Evolutionary conservation across 2,888 invertebrate genomes (phyloP).

Genomic region (Eupithecia exiguata): DNA sequence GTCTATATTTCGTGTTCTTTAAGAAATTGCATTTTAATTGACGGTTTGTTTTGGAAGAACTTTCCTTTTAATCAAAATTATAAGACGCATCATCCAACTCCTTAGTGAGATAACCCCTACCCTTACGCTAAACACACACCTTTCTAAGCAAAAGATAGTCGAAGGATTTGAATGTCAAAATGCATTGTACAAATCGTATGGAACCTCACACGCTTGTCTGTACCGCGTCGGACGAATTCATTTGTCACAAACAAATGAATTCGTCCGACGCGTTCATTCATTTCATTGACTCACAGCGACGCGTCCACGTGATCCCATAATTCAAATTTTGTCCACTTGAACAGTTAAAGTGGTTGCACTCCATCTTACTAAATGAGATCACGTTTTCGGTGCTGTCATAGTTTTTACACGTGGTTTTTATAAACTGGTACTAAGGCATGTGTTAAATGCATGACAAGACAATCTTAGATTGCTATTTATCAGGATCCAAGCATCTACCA

Average conservation of each 20-base stretch:
- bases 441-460: neutral
- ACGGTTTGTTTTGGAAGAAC: neutral
- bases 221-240: neutral
- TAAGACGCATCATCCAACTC: neutral
- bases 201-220: neutral
- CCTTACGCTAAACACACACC: neutral
- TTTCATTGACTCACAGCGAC: neutral
- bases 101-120: neutral
- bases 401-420: slow-evolving; percentile 36
- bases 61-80: neutral
- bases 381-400: slow-evolving; percentile 30
- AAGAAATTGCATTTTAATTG: neutral
- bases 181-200: neutral
- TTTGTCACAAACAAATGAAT: neutral
- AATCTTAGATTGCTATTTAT: neutral
- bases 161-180: neutral
- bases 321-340: neutral
- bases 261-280: neutral
- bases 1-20: neutral
- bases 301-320: neutral
- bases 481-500: neutral
- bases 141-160: neutral
- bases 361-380: slow-evolving; percentile 33
- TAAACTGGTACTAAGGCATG: slow-evolving; percentile 25
- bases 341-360: slow-evolving; percentile 8